A percentile compares a stretch with the other conserved stretches of the same genome.
These are phyloP conservation scores for Solenopsis fugax DNA, from an alignment of 1,140 invertebrate species.

Conservation along the genomic window DNA sequence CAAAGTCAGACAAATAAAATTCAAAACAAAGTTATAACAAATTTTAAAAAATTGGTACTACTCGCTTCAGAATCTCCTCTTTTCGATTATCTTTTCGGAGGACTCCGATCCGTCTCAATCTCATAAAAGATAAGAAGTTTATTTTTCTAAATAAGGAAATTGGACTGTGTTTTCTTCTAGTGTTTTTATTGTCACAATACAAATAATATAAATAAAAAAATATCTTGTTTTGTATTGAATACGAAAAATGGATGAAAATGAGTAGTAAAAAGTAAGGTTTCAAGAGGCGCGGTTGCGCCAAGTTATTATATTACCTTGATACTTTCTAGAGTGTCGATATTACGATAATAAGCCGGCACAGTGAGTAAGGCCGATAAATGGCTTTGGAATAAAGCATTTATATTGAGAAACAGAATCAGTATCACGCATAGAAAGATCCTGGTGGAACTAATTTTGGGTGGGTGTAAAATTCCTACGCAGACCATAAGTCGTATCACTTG, in stretches of 20 bases:
- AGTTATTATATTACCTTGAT: slow-evolving; percentile 59
- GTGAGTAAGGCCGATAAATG: slow-evolving; percentile 59
- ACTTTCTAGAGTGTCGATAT: slow-evolving; percentile 39
- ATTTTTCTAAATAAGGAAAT: too few relatives aligned
- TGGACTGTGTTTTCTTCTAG: background rate
- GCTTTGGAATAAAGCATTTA: slow-evolving; percentile 63
- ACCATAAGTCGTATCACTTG: slow-evolving; percentile 55
- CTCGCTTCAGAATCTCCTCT: background rate
- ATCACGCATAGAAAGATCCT: slow-evolving; percentile 59
- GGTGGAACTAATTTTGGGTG: slow-evolving; percentile 1
- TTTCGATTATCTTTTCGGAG: background rate
- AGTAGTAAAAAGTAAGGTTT: background rate
- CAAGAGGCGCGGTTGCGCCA: too few relatives aligned
- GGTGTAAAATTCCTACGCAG: slow-evolving; percentile 24
- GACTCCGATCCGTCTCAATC: background rate
- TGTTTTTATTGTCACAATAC: background rate
- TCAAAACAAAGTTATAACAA: background rate
- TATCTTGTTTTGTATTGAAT: too few relatives aligned
- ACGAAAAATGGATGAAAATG: background rate
- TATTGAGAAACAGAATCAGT: slow-evolving; percentile 53
- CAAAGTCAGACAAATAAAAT: slow-evolving; percentile 1
- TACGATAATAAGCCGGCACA: slow-evolving; percentile 15
- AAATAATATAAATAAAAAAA: background rate
- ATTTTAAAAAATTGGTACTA: background rate
- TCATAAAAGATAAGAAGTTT: background rate